Conservation (phyloP, 2,113 vertebrate genomes). For the Odontophorus gujanensis region DNA sequence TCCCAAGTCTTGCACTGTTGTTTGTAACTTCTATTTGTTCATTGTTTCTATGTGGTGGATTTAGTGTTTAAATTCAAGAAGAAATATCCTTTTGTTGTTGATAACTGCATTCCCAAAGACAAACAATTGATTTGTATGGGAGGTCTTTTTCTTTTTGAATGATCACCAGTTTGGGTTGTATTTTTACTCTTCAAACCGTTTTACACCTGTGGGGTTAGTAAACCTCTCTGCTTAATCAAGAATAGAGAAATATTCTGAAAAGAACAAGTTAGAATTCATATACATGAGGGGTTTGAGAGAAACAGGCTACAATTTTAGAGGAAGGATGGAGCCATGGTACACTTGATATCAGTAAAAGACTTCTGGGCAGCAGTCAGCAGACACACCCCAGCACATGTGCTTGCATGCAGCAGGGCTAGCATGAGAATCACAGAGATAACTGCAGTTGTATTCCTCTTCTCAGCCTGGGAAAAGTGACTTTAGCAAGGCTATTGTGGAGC, state of each 20-base stretch:
- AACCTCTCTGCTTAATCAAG: neutral
- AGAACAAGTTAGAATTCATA: neutral
- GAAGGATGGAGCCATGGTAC: neutral
- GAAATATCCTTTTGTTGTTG: neutral
- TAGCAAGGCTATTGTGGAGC: neutral
- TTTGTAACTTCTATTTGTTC: neutral
- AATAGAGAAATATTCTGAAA: neutral
- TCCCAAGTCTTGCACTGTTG: neutral
- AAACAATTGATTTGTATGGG: neutral
- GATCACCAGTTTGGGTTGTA: neutral
- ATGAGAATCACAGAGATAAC: neutral
- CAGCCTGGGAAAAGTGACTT: neutral
- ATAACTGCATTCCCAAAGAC: neutral
- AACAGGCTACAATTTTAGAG: neutral
- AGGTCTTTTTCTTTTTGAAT: neutral
- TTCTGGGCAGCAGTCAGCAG: neutral
- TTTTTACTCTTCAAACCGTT: neutral
- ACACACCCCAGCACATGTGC: rapidly evolving
- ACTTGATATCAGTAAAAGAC: neutral
- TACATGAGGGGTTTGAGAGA: neutral
- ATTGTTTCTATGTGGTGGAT: neutral
- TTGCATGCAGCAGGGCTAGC: rapidly evolving
- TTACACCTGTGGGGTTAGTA: neutral
- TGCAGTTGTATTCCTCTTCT: neutral
- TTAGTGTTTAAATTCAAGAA: neutral